A percentile compares a stretch with the other conserved stretches of the same genome.
These are phyloP conservation scores for Cyanoliseus patagonus DNA, from an alignment of 2,113 vertebrate species.

Conservation along the genomic window DNA sequence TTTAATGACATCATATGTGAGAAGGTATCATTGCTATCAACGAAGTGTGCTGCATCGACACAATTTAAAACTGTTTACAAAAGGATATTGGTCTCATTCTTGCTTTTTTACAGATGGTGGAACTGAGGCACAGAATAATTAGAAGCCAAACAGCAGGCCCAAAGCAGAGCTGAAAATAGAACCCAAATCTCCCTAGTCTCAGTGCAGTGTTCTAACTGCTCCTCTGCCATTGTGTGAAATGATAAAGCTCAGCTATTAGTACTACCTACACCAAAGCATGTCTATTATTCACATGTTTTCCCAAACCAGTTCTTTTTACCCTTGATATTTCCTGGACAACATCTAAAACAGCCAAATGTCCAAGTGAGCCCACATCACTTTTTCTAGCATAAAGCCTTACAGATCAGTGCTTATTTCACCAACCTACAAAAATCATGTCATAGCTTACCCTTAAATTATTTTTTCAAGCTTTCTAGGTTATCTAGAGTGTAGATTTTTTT, in stretches of 20 bases:
- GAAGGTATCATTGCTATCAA: constrained; percentile 38
- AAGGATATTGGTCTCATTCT: constrained; percentile 1
- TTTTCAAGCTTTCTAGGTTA: not conserved
- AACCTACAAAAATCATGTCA: not conserved
- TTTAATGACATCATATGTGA: not conserved
- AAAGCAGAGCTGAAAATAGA: constrained; percentile 5
- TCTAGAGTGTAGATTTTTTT: not conserved
- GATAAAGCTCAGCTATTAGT: not conserved
- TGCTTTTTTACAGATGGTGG: not conserved
- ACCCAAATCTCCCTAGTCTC: not conserved
- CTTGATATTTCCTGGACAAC: not conserved
- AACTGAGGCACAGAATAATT: constrained; percentile 25
- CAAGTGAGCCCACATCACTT: not conserved
- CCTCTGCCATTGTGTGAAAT: not conserved
- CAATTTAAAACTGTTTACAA: constrained; percentile 16
- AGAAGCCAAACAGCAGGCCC: constrained; percentile 32
- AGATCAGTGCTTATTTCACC: not conserved
- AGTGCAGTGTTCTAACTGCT: not conserved
- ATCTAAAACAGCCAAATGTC: not conserved
- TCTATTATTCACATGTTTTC: not conserved
- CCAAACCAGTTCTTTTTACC: not conserved
- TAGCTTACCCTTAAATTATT: not conserved
- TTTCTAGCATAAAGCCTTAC: not conserved
- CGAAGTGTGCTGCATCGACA: not conserved
- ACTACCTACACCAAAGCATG: not conserved